Evolutionary conservation across 2,113 vertebrate species (phyloP).

Genomic region (Panthera uncia): DNA sequence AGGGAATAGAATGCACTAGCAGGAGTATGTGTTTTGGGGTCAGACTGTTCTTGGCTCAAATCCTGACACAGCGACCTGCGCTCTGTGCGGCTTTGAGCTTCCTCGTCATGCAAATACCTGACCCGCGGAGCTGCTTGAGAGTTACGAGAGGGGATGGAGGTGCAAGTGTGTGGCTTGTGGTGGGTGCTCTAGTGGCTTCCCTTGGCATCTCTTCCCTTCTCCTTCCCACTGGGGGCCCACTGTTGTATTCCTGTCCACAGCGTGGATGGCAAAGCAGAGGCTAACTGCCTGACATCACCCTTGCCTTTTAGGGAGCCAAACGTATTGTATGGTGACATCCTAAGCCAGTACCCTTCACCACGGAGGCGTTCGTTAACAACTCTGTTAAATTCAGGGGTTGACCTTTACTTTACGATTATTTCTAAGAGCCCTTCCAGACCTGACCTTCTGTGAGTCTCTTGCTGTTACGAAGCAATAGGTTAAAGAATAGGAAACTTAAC

Average conservation of each 20-base stretch:
- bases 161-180: accelerated
- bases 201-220: neutral
- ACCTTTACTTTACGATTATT: conserved; percentile 16
- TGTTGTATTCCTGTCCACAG: neutral
- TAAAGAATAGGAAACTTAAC: neutral
- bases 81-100: neutral
- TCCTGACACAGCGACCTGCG: neutral
- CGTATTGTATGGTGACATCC: neutral
- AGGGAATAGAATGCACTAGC: neutral
- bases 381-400: neutral
- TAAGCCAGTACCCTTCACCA: neutral
- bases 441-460: conserved; percentile 23
- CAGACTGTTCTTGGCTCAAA: conserved; percentile 8
- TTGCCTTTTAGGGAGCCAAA: neutral
- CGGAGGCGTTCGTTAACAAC: neutral
- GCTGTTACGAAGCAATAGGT: neutral
- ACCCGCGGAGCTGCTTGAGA: neutral
- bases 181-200: neutral
- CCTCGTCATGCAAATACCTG: neutral
- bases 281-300: neutral
- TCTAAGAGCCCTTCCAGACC: neutral
- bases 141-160: neutral
- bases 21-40: neutral
- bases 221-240: neutral
- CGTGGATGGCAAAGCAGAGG: neutral